Base-by-base conservation (phyloP, 2,888 invertebrate species). In the Spicauda simplicius region DNA sequence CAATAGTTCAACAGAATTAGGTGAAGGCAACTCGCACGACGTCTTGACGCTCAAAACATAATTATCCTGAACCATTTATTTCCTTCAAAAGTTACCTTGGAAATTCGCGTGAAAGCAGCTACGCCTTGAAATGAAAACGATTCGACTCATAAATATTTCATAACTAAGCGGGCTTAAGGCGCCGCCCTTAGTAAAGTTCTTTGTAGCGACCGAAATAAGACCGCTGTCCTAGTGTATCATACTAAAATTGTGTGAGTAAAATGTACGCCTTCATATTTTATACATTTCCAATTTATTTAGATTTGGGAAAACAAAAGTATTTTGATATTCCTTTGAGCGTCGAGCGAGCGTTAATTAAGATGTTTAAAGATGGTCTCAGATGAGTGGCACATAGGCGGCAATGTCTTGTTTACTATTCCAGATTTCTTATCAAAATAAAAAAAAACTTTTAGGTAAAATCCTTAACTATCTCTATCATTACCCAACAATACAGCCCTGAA, bases 81-180 rank as follows among this genome's bases (percentile, higher is more conserved):
- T 72, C 70, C 71, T 73, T 75, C 73, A 71, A 72, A 33, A 76
- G 73, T 72, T 77, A 71, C 75, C 73, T 75, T 73, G 69, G 73
- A 78, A 75, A 74, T 77, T 76, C 75, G 68, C 72, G 56, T 73
- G 72, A 71, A 74, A 75, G 73, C 19, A 59, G 70, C 65, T 70
- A 69, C 72, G 72, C 72, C 70, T 73, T 64, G 72, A 74, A 75
- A 76, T 75, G 74, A 76, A 77, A 78, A 73, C 74, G 74, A 74
- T 76, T 73, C 69, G 64, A 75, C 78, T 83, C 80, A 85, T 85
- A 83, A 83, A 85, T 85, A 81, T 85, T 84, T 84, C 80, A 85
- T 84, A 84, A 80, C 79, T 73, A 71, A 75, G 73, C 70, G 70
- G 71, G 68, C 73, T 75, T 71, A 72, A 71, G 72, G 69, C 64